Evolutionary conservation across 1,140 invertebrate genomes (phyloP).

Genomic region (Teleogryllus occipitalis): DNA sequence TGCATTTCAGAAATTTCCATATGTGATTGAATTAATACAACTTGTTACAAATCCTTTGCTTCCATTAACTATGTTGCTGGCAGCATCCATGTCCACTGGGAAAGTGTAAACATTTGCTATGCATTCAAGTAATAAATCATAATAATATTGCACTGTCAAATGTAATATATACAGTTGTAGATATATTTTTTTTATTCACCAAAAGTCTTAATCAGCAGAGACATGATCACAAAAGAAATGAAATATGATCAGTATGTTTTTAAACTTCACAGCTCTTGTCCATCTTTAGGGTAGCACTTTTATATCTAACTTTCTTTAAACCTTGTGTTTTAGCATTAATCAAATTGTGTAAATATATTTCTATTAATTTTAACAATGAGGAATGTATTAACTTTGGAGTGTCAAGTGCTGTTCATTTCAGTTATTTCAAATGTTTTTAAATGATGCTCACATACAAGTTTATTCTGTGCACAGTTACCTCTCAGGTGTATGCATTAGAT

Average conservation of each 20-base stretch:
- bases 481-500: no score
- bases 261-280: not conserved
- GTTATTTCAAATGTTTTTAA: no score
- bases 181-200: constrained; percentile 7
- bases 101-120: constrained; percentile 11
- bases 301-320: not conserved
- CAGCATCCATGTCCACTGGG: constrained; percentile 6
- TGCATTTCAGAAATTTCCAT: not conserved
- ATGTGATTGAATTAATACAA: constrained; percentile 13
- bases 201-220: constrained; percentile 4
- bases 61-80: constrained; percentile 17
- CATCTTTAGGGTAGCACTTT: constrained; percentile 6
- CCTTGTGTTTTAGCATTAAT: not conserved
- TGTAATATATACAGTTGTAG: constrained; percentile 11
- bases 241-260: constrained; percentile 8
- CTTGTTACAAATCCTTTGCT: constrained; percentile 14
- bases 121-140: constrained; percentile 18
- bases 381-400: not conserved
- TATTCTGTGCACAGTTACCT: not conserved
- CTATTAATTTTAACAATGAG: not conserved
- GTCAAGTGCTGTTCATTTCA: not conserved
- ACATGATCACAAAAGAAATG: not conserved
- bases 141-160: constrained; percentile 11
- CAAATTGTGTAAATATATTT: constrained; percentile 8
- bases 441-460: not conserved